These are phyloP conservation scores for Rhagium mordax DNA, from an alignment of 2,888 invertebrate genomes.

Conservation along the genomic window DNA sequence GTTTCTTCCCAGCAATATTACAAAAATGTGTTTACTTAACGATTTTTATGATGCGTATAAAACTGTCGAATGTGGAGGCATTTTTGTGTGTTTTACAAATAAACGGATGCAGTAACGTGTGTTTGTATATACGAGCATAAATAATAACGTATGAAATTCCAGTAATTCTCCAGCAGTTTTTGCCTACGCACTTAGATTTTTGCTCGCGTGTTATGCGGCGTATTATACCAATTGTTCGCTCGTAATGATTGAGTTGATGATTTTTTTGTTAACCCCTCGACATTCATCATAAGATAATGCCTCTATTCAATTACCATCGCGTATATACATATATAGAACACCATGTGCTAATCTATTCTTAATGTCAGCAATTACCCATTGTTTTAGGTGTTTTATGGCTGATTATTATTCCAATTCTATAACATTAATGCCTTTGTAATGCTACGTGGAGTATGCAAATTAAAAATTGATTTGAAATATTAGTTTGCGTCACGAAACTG, in stretches of 20 bases:
- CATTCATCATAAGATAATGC: conserved; percentile 19
- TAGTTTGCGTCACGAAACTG: conserved; percentile 5
- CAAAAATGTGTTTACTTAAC: too few species aligned
- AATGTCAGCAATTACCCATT: conserved; percentile 45
- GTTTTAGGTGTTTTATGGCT: conserved; percentile 40
- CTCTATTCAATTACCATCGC: conserved; percentile 28
- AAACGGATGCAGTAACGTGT: too few species aligned
- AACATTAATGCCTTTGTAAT: conserved; percentile 30
- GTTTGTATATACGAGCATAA: not conserved
- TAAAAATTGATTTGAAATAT: conserved; percentile 35
- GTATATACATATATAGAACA: conserved; percentile 20
- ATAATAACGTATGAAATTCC: not conserved
- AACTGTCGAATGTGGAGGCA: too few species aligned
- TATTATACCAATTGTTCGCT: conserved; percentile 7
- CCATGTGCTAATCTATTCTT: conserved; percentile 41
- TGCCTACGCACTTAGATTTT: not conserved
- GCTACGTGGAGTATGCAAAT: conserved; percentile 30
- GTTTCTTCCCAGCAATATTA: not conserved
- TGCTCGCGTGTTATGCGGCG: not conserved
- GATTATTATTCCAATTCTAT: conserved; percentile 38
- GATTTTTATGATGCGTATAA: too few species aligned
- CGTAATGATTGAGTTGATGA: not conserved
- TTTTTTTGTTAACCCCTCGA: not conserved
- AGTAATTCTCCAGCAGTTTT: not conserved
- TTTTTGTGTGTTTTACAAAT: too few species aligned